These are phyloP conservation scores for Spatulosminthurus flaviceps DNA, from an alignment of 2,888 invertebrate genomes.

Conservation along the genomic window DNA sequence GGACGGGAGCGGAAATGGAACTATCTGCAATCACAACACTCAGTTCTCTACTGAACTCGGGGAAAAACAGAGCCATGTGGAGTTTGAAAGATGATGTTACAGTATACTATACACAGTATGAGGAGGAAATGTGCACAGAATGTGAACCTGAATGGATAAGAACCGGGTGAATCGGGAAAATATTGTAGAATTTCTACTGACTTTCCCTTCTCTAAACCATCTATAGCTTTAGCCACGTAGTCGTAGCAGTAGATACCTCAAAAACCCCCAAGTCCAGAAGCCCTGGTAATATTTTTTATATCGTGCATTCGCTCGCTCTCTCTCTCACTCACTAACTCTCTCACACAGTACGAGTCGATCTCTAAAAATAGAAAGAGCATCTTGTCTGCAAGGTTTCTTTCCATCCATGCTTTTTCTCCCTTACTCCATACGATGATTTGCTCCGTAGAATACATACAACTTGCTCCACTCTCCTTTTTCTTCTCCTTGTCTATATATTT, in stretches of 20 bases:
- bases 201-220: neutral
- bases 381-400: neutral
- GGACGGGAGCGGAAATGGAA: too few relatives aligned
- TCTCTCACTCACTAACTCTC: too few relatives aligned
- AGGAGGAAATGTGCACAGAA: neutral
- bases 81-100: too few relatives aligned
- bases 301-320: neutral
- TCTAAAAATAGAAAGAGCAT: constrained; percentile 18
- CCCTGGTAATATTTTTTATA: constrained; percentile 7
- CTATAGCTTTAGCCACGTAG: neutral
- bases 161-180: constrained; percentile 4
- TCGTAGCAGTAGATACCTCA: neutral
- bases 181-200: neutral
- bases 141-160: neutral
- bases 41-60: too few relatives aligned
- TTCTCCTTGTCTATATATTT: too few relatives aligned
- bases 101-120: too few relatives aligned
- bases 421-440: neutral
- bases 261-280: constrained; percentile 7
- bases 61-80: too few relatives aligned
- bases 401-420: neutral
- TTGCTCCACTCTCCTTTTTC: too few relatives aligned
- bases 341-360: neutral
- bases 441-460: too few relatives aligned
- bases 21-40: too few relatives aligned